phyloP scores from a whole-genome alignment of 2,113 vertebrate genomes.

The Noctilio leporinus region DNA sequence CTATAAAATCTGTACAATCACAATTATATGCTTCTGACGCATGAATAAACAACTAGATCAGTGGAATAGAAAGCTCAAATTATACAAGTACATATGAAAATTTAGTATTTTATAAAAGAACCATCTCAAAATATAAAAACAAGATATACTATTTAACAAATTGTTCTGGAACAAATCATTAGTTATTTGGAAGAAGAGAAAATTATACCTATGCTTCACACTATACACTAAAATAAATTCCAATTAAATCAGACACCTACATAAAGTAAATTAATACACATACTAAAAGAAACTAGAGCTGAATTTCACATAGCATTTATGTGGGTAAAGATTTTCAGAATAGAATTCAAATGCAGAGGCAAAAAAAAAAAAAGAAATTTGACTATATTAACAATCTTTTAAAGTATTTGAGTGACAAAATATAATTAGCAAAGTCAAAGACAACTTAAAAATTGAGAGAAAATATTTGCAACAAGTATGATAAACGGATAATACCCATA shows the following conservation, averaged over 20 bases:
- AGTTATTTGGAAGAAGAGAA: background rate
- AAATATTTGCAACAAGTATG: background rate
- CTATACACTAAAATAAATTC: background rate
- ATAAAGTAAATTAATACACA: background rate
- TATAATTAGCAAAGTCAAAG: background rate
- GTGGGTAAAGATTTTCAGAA: background rate
- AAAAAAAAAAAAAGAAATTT: background rate
- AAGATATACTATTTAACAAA: background rate
- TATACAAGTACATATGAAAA: background rate
- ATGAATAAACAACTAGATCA: background rate
- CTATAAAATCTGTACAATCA: background rate
- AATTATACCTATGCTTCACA: background rate
- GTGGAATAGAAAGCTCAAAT: background rate
- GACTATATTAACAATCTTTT: background rate
- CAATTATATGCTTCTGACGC: background rate
- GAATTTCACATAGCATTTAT: background rate
- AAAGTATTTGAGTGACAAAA: background rate
- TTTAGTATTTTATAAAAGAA: background rate
- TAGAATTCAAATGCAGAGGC: background rate
- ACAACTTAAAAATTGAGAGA: background rate
- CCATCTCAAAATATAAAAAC: background rate
- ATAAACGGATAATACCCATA: background rate
- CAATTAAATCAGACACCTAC: background rate
- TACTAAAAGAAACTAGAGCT: background rate
- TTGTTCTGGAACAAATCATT: background rate